Base-by-base conservation (phyloP, 1,140 invertebrate species). In the Ephestia elutella region DNA sequence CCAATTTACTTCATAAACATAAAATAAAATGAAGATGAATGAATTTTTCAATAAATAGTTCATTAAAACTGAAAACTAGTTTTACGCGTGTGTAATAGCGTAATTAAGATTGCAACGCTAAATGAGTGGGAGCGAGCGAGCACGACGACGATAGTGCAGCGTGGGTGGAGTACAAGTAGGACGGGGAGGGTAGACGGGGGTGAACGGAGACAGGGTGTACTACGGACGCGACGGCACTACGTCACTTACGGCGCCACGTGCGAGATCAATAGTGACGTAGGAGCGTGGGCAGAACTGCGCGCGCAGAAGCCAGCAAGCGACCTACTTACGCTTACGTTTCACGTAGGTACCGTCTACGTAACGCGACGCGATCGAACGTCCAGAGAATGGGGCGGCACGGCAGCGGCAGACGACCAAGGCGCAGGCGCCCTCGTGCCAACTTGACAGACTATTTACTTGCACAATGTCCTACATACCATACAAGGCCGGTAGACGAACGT, bases 201-300 rank as follows among this genome's bases (percentile, higher is more conserved):
- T 65, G 65, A 61, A 70, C 71, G 68, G 70, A 13, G 50, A 60
- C 54, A 53, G 63, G 78, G 75, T 56, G 69, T 79, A 82, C 77
- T 80, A 83, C 66, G 72, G 79, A 74, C 78, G 78, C 78, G 81
- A 76, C 77, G 68, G 68, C 68, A 68, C 84, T 87, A 87, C 84
- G 84, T 87, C 84, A 87, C 73, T 78, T 72, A 81, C 82, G 82
- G 82, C 80, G 82, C 82, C 84, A 85, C 82, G 84, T 85, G 80
- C 76, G 53, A 77, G 81, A 87, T 87, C 84, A 77, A 87, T 87
- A 87, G 70, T 87, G 84, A 87, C 84, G 83, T 75, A 72, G 70
- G 56, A 59, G 54, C 56, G 66, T 48, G 53, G 65, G 60, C 17
- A 48, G 63, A 63, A 59, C 64, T 82, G 84, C 84, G 84, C 84